Evolutionary conservation across 2,888 invertebrate genomes (phyloP).

Genomic region (Diarsia rubi): DNA sequence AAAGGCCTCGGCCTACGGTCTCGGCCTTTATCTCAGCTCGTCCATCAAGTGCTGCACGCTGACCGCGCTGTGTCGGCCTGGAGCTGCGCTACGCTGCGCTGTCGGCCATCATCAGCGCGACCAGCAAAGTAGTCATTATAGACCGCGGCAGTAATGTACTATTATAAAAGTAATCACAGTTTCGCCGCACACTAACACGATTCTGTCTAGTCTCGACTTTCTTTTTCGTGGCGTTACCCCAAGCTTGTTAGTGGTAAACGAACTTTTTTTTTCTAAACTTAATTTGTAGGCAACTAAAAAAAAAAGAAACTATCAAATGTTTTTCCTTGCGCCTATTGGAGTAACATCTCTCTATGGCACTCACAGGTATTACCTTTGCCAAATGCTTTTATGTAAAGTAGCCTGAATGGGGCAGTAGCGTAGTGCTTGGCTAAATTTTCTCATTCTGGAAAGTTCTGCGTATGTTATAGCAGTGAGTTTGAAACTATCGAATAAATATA

Average conservation of each 20-base stretch:
- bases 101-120: no score
- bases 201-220: slow-evolving; percentile 41
- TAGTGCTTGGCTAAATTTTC: slow-evolving; percentile 59
- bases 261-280: slow-evolving; percentile 44
- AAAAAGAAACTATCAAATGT: slow-evolving; percentile 13
- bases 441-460: slow-evolving; percentile 51
- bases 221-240: slow-evolving; percentile 32
- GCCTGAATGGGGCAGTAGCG: slow-evolving; percentile 45
- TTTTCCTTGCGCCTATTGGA: slow-evolving; percentile 38
- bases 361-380: slow-evolving; percentile 59
- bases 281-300: slow-evolving; percentile 35
- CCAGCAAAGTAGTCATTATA: no score
- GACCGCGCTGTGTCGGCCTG: no score
- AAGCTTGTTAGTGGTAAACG: slow-evolving; percentile 40
- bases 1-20: no score
- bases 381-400: slow-evolving; percentile 64
- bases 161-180: slow-evolving; percentile 59
- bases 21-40: no score
- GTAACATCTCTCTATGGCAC: slow-evolving; percentile 51
- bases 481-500: slow-evolving; percentile 51
- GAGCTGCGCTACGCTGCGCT: no score
- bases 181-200: slow-evolving; percentile 38
- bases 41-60: no score
- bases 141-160: no score
- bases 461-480: slow-evolving; percentile 33